Base-by-base conservation (phyloP, 2,797 vertebrate genomes). In the Danio aesculapii region DNA sequence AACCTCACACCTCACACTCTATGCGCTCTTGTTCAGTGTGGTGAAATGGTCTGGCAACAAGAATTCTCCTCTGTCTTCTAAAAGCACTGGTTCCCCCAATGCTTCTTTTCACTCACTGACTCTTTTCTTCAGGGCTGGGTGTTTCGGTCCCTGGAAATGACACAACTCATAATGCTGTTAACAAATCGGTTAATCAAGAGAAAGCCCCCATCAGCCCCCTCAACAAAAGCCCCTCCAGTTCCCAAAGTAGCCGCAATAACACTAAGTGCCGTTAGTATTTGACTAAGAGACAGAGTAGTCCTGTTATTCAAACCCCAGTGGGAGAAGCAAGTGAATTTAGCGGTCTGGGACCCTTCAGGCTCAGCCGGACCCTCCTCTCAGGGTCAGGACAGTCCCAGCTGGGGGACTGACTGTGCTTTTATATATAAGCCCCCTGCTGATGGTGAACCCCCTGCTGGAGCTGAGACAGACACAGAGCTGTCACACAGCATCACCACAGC, bases 321-420 rank as follows among this genome's bases (percentile, higher is more conserved):
- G 78, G 73, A 44, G 30, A 73, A 63, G 50, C 62, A 49, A 77
- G 84, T 80, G 71, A 69, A 68, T 66, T 69, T 75, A 43, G 39
- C 41, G 61, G 50, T 82, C 62, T 79, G 43, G 64, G 49, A 66
- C 63, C 61, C 59, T 53, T 59, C 17, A 67, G 72, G 82, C 52
- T 59, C 69, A 62, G 47, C 30, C 3, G 46, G 19, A 21, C 49
- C 43, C 59, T 70, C 70, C 72, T 69, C 52, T 52, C 44, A 70
- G 73, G 47, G 75, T 75, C 81, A 78, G 53, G 52, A 44, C 67
- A 76, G 83, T 66, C 84, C 79, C 75, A 77, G 79, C 67, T 78
- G 83, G 43, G 74, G 55, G 41, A 19, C 44, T 50, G 67, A 19
- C 44, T 50, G 67, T 55, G 63, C 76, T 67, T 66, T 46, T 57